Conservation (phyloP, 2,113 vertebrate species). For the Eudyptes chrysolophus region DNA sequence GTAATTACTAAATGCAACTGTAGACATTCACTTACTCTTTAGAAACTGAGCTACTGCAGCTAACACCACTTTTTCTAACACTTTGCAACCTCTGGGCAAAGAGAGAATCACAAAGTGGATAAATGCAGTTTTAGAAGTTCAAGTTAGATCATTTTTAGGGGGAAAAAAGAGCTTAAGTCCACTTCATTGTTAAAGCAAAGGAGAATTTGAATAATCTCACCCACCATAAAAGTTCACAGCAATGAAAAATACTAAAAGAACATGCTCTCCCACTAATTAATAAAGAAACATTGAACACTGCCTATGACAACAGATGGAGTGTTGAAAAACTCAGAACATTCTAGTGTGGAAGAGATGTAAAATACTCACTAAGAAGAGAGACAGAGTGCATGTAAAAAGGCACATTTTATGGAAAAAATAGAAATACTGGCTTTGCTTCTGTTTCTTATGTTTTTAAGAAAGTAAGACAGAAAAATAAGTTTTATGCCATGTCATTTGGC, state of each 20-base stretch:
- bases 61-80: not conserved
- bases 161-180: not conserved
- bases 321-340: not conserved
- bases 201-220: not conserved
- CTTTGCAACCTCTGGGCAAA: not conserved
- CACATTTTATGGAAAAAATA: not conserved
- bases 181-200: not conserved
- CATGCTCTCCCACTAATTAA: not conserved
- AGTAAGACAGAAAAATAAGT: not conserved
- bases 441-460: not conserved
- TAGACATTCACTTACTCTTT: not conserved
- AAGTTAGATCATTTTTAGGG: not conserved
- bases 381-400: not conserved
- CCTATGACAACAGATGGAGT: not conserved
- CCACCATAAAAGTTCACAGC: not conserved
- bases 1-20: not conserved
- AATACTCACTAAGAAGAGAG: not conserved
- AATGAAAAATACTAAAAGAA: not conserved
- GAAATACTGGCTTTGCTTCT: not conserved
- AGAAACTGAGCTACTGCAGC: not conserved
- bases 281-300: not conserved
- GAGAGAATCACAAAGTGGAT: not conserved
- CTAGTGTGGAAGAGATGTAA: not conserved
- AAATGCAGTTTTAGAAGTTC: not conserved
- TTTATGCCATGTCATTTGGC: not conserved